A percentile compares a stretch with the other conserved stretches of the same genome.
These are phyloP conservation scores for Avahi laniger DNA, from an alignment of 2,797 vertebrate genomes.

Conservation along the genomic window DNA sequence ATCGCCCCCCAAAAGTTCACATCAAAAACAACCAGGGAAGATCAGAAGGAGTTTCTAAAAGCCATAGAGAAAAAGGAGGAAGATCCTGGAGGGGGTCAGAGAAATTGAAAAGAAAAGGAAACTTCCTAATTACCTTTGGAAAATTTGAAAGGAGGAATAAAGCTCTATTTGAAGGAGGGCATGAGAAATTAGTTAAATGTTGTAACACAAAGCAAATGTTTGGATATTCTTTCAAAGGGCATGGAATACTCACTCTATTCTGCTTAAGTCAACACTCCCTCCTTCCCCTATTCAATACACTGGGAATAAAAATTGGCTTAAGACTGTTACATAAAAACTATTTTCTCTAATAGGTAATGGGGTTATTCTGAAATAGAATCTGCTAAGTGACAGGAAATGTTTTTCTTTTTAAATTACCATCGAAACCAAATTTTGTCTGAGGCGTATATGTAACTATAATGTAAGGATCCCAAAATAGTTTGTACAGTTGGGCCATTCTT, in stretches of 20 bases:
- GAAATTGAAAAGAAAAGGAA: conserved; percentile 70
- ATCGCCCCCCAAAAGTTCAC: conserved; percentile 88
- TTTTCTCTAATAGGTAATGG: neutral
- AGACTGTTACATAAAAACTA: neutral
- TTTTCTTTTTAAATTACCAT: conserved; percentile 50
- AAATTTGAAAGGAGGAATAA: conserved; percentile 82
- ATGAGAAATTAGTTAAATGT: conserved; percentile 65
- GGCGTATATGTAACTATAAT: neutral
- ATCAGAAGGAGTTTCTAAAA: conserved; percentile 84
- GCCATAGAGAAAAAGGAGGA: conserved; percentile 35
- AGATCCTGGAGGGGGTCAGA: conserved; percentile 37
- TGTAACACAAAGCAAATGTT: conserved; percentile 67
- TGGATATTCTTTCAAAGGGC: conserved; percentile 37
- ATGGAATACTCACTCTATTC: conserved; percentile 44
- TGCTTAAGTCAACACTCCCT: conserved; percentile 32
- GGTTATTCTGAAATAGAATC: conserved; percentile 18
- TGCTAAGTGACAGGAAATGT: neutral
- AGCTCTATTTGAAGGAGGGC: conserved; percentile 50
- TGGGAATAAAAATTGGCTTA: conserved; percentile 22
- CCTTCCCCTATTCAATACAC: neutral
- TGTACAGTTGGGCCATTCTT: neutral
- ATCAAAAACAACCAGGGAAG: conserved; percentile 87
- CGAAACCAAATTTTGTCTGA: neutral
- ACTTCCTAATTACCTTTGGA: conserved; percentile 73
- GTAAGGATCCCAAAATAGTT: neutral